Conservation (phyloP, 2,888 invertebrate species). For the Cataglyphis albicans region DNA sequence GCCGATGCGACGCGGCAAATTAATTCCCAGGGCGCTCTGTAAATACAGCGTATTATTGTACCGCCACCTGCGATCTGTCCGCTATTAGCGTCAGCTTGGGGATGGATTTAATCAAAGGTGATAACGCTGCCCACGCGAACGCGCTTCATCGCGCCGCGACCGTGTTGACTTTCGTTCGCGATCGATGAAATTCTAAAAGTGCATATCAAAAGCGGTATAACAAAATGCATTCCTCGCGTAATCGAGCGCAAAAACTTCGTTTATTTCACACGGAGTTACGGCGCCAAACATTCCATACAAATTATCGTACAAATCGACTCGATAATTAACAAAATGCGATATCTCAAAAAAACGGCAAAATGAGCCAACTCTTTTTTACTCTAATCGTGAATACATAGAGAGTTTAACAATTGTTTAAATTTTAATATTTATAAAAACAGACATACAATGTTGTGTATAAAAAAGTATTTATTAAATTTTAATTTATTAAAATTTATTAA, state of each 20-base stretch:
- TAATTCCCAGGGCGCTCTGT: conserved; percentile 51
- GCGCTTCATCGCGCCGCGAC: background rate
- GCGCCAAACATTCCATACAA: background rate
- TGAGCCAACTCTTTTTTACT: background rate
- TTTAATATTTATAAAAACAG: background rate
- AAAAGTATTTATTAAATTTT: background rate
- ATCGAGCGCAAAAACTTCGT: conserved; percentile 30
- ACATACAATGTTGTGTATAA: background rate
- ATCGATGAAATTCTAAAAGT: conserved; percentile 63
- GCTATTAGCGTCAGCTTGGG: conserved; percentile 62
- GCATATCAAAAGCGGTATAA: conserved; percentile 47
- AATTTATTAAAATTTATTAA: too few species aligned
- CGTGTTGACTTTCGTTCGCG: conserved; percentile 18
- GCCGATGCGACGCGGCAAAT: conserved; percentile 43
- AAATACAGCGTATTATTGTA: conserved; percentile 53
- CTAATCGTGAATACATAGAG: background rate
- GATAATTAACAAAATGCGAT: conserved; percentile 8
- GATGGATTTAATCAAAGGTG: conserved; percentile 65
- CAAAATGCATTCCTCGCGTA: conserved; percentile 39
- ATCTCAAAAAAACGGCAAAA: background rate
- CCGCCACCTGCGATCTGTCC: conserved; percentile 51
- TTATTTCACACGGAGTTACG: conserved; percentile 22
- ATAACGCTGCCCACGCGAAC: conserved; percentile 56
- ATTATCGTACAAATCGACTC: conserved; percentile 15
- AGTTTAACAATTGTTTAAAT: background rate